phyloP scores from a whole-genome alignment of 2,888 invertebrate species.

The Apantesis nais region DNA sequence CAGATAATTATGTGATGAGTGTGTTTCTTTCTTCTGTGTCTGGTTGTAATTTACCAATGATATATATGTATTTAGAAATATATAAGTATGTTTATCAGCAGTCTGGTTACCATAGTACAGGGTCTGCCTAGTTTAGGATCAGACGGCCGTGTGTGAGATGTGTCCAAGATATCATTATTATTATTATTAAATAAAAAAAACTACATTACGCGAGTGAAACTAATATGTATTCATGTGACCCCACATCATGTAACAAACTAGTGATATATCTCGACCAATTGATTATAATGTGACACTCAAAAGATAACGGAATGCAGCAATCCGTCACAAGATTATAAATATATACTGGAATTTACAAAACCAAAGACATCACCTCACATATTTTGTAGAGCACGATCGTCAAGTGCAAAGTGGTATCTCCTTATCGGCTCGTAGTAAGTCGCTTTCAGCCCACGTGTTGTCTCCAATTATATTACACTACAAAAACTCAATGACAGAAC shows the following conservation, averaged over 20 bases:
- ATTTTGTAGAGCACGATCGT: constrained; percentile 15
- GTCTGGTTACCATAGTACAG: too few relatives aligned
- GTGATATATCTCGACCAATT: constrained; percentile 1
- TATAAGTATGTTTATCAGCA: too few relatives aligned
- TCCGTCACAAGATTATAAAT: neutral
- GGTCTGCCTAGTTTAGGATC: too few relatives aligned
- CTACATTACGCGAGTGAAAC: too few relatives aligned
- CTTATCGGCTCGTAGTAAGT: constrained; percentile 42
- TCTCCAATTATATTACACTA: constrained; percentile 57
- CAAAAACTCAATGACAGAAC: constrained; percentile 72
- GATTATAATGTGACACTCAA: neutral
- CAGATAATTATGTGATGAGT: too few relatives aligned
- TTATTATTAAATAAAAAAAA: too few relatives aligned
- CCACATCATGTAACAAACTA: neutral
- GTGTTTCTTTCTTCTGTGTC: too few relatives aligned
- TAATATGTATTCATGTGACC: too few relatives aligned
- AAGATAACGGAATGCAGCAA: neutral
- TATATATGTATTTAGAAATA: too few relatives aligned
- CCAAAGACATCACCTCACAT: neutral
- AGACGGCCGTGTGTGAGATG: too few relatives aligned
- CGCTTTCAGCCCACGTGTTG: constrained; percentile 54
- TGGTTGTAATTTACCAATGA: too few relatives aligned
- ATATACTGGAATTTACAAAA: constrained; percentile 11
- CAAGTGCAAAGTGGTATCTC: constrained; percentile 32
- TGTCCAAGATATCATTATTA: too few relatives aligned